phyloP scores from a whole-genome alignment of 2,113 vertebrate genomes.

The Centropristis striata region DNA sequence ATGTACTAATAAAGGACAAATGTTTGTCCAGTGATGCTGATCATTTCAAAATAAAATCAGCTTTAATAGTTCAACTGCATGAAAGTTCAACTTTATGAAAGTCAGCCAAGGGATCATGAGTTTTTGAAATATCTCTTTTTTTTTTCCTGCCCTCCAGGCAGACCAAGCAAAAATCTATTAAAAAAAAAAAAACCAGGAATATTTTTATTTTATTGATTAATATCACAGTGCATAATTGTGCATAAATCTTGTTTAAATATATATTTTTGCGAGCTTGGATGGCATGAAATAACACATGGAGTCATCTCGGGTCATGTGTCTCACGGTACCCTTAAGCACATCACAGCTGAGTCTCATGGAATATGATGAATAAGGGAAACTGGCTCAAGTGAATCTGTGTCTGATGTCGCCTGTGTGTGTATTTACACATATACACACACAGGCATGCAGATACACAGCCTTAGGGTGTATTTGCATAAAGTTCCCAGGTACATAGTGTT shows the following conservation, averaged over 20 bases:
- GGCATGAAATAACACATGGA: not conserved
- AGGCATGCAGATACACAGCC: conserved; percentile 13
- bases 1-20: not conserved
- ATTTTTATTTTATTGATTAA: not conserved
- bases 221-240: not conserved
- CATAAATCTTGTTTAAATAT: not conserved
- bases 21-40: not conserved
- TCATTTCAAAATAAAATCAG: not conserved
- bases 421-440: conserved; percentile 41
- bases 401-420: conserved; percentile 28
- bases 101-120: not conserved
- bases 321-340: not conserved
- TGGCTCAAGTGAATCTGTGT: not conserved
- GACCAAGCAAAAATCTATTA: too few relatives aligned
- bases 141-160: not conserved
- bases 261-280: not conserved
- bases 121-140: not conserved
- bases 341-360: not conserved
- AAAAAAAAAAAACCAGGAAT: not conserved
- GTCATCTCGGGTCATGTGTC: not conserved
- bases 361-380: conserved; percentile 40
- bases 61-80: not conserved
- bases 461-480: conserved; percentile 62
- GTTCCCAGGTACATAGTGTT: conserved; percentile 40
- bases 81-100: not conserved